Evolutionary conservation across 2,888 invertebrate species (phyloP).

Genomic region (Hedya salicella): DNA sequence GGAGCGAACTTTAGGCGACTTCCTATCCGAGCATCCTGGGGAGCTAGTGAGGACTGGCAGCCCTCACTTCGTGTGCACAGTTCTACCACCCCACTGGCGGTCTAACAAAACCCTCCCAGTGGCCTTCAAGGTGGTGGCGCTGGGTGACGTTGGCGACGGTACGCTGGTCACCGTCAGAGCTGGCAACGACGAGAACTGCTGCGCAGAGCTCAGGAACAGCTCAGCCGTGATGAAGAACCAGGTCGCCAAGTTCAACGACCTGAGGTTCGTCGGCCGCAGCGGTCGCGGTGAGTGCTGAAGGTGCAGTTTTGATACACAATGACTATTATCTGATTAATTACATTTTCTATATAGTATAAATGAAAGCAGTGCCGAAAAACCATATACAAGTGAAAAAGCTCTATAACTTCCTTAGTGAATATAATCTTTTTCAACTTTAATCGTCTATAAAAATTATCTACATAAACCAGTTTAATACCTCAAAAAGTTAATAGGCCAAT

Average conservation of each 20-base stretch:
- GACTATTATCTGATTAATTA: slow-evolving; percentile 43
- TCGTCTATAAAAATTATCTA: background rate
- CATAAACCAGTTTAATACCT: too few species aligned
- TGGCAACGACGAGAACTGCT: slow-evolving; percentile 99
- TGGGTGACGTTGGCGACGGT: slow-evolving; percentile 97
- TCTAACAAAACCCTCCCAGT: slow-evolving; percentile 99
- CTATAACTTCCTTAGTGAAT: too few species aligned
- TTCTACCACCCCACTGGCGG: slow-evolving; percentile 98
- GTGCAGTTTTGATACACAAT: slow-evolving; percentile 76
- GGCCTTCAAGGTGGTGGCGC: slow-evolving; percentile 97
- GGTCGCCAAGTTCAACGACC: slow-evolving; percentile 99
- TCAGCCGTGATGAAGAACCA: slow-evolving; percentile 99
- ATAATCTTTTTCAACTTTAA: background rate
- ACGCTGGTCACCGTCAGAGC: slow-evolving; percentile 98
- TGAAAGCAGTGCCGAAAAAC: background rate
- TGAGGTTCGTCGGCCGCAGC: slow-evolving; percentile 98
- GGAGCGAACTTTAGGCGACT: slow-evolving; percentile 93
- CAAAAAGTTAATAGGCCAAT: too few species aligned
- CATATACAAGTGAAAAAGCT: background rate
- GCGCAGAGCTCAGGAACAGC: slow-evolving; percentile 97
- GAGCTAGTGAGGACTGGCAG: slow-evolving; percentile 96
- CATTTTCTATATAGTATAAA: background rate
- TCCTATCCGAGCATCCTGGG: slow-evolving; percentile 95
- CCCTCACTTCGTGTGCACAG: slow-evolving; percentile 98
- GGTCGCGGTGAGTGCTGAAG: slow-evolving; percentile 95